phyloP scores from a whole-genome alignment of 2,888 invertebrate species.

The Nowickia ferox region DNA sequence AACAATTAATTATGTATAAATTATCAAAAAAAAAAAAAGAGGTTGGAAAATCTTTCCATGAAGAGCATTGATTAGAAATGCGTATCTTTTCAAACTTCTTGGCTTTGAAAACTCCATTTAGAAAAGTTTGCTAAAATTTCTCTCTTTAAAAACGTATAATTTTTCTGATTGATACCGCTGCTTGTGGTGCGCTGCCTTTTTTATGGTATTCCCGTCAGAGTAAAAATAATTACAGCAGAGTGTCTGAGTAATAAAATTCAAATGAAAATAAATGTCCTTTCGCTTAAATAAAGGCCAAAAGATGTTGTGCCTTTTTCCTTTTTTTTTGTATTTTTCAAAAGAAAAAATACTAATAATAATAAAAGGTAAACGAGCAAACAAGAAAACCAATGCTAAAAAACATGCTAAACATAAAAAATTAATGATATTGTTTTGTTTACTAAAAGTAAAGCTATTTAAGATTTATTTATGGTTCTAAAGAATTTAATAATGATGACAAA shows the following conservation, averaged over 20 bases:
- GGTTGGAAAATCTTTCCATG: not conserved
- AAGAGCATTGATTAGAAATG: not conserved
- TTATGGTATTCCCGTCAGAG: slow-evolving; percentile 31
- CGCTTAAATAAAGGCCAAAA: slow-evolving; percentile 16
- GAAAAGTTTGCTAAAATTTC: not conserved
- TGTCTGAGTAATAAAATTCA: slow-evolving; percentile 4
- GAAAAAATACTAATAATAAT: not conserved
- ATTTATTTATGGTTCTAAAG: not conserved
- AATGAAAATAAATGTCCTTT: slow-evolving; percentile 18
- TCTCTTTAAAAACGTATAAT: not conserved
- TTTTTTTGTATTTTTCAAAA: not conserved
- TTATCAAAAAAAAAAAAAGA: slow-evolving; percentile 5
- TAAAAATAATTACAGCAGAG: slow-evolving; percentile 26
- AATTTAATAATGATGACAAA: not conserved
- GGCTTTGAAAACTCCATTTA: not conserved
- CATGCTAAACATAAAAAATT: not conserved
- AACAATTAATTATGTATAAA: slow-evolving; percentile 23
- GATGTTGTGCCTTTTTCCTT: not conserved
- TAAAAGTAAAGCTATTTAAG: not conserved
- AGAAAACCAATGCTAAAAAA: not conserved
- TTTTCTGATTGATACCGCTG: not conserved
- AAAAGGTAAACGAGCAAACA: not conserved
- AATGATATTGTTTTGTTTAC: slow-evolving; percentile 6
- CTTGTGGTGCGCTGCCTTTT: not conserved
- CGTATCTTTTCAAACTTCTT: not conserved